Percentiles rank a stretch among this genome's conserved stretches.
Evolutionary conservation across 2,113 vertebrate species (phyloP).

Genomic region (Oreotrochilus melanogaster): DNA sequence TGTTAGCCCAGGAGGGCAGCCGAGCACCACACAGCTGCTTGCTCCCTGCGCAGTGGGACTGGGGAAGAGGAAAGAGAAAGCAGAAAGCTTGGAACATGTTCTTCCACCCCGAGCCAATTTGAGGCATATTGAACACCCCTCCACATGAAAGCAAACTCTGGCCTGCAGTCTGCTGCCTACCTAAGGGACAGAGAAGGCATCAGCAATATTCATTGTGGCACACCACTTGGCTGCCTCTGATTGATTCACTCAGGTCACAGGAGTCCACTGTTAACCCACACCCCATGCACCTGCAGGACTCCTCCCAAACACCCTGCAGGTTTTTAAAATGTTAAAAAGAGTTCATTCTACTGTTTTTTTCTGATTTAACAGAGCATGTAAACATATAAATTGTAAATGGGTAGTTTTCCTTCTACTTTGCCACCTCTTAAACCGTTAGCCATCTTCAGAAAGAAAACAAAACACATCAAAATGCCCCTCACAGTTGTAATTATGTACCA

Average conservation of each 20-base stretch:
- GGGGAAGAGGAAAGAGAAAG: neutral
- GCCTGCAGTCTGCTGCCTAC: neutral
- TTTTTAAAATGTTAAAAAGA: neutral
- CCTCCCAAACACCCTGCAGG: too few relatives aligned
- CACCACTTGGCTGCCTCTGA: neutral
- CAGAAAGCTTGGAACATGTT: neutral
- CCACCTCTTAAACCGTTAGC: neutral
- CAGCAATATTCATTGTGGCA: neutral
- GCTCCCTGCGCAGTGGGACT: neutral
- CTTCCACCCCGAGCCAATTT: accelerated
- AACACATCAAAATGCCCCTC: neutral
- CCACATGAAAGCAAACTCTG: neutral
- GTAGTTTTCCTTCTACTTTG: neutral
- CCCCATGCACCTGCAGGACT: neutral
- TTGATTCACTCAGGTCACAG: neutral
- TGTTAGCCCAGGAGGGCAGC: neutral
- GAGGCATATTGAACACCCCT: neutral
- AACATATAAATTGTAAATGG: neutral
- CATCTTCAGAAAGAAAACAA: neutral
- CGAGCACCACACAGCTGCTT: neutral
- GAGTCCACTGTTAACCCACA: too few relatives aligned
- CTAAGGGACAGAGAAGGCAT: neutral
- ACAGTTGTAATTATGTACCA: neutral
- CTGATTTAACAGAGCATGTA: neutral
- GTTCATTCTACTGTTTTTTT: neutral